phyloP scores from a whole-genome alignment of 2,113 vertebrate genomes.

The Thinocorus orbignyianus region DNA sequence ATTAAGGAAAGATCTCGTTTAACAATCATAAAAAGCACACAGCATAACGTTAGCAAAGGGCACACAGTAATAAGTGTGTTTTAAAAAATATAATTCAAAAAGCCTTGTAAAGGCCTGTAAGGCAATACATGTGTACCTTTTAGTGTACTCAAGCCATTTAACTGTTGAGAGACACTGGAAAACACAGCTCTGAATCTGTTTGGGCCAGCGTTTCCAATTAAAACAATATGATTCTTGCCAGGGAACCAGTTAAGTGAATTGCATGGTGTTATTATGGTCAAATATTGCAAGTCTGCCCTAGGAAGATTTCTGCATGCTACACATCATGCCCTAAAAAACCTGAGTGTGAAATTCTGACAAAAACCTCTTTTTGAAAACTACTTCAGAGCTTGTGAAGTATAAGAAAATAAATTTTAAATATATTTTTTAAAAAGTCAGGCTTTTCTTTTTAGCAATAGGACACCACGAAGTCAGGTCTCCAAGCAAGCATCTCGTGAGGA shows the following conservation, averaged over 20 bases:
- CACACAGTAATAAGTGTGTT: background rate
- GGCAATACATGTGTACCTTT: background rate
- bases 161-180: constrained; percentile 7
- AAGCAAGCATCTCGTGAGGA: rapidly evolving
- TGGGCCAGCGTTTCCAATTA: background rate
- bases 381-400: background rate
- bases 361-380: background rate
- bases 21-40: background rate
- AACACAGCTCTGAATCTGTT: background rate
- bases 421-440: background rate
- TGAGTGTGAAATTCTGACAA: background rate
- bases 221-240: background rate
- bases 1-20: background rate
- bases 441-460: background rate
- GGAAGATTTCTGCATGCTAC: background rate
- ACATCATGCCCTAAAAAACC: background rate
- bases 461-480: background rate
- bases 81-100: constrained; percentile 5
- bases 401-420: background rate
- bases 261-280: background rate
- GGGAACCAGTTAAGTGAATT: background rate
- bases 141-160: constrained; percentile 13
- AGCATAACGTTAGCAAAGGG: background rate
- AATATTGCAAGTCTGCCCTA: background rate
- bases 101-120: constrained; percentile 1